Base-by-base conservation (phyloP, 23 tunicate genomes). In the Ascidia mentula region DNA sequence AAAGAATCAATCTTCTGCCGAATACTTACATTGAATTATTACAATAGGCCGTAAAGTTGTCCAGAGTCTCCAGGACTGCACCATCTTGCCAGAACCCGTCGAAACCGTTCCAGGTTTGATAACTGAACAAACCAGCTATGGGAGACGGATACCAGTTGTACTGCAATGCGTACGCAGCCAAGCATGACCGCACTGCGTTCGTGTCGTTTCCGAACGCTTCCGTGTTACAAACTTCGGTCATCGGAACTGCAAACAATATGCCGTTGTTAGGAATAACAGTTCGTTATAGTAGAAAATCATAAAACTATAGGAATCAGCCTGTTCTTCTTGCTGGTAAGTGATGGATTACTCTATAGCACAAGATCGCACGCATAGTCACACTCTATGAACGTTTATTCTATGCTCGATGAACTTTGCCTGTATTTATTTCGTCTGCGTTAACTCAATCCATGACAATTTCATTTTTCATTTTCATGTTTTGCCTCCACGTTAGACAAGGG, bases 51-150 rank as follows among this genome's bases (percentile, higher is more conserved):
- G 86, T 91, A 31, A 86, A 91, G 75, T 91, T 91, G 6, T 87
- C 97, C 73, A 91, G 69, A 0, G 97, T 82, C 82, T 91, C 97
- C 39, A 91, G 53, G 32, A 78, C 97, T 6, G 86, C 84, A 34
- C 97, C 97, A 74, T 91, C 78, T 36, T 91, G 97, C 97, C 97
- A 91, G 40, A 91, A 91, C 32, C 97, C 97, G 73, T 91, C 97
- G 59, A 85, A 91, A 1, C 97, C 97, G 36, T 91, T 91, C 97
- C 97, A 91, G 8, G 87, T 84, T 75, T 89, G 97, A 45, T 91
- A 91, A 45, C 87, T 85, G 69, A 91, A 91, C 35, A 91, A 45
- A 0, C 97, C 97, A 36, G 97, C 90, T 0, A 91, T 91, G 0
- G 97, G 97, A 0, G 97, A 91, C 34, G 97, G 97, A 77, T 85